Evolutionary conservation across 2,113 vertebrate species (phyloP), one percentile per base, ranked within the genome.

Genomic region (Hucho hucho): DNA sequence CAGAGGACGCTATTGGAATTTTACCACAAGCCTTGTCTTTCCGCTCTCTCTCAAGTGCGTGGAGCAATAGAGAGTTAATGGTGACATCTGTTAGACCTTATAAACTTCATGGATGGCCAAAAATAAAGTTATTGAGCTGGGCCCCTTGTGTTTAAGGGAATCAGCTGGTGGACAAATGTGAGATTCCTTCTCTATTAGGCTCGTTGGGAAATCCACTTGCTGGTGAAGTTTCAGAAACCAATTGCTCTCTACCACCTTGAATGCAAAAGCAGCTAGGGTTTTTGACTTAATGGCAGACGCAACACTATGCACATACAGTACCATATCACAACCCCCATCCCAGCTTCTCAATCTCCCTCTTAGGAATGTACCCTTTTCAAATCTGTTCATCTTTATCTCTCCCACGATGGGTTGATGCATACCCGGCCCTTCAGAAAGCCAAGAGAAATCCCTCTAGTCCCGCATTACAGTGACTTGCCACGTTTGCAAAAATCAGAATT

Each of bases 401-500:
- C 56, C 64, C 14, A 3, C 14, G 13, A 71, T 28, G 20, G 69
- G 28, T 28, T 71, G 69, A 58, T 25, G n/a, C 28, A 71, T 58
- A 71, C 47, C 37, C 13, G 12, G 12, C 29, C 29, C 22, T 26
- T 75, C 69, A 22, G 49, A 29, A 14, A 14, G 65, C 37, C 12
- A 9, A 70, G n/a, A 87, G 90, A 91, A 94, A 92, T 91, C 89
- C 93, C 86, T 81, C 81, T 81, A 86, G 74, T 89, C 90, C 90
- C 91, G 76, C 81, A 87, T 89, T 93, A 94, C 92, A 91, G 93
- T 95, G 93, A 95, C 90, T 93, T 82, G 90, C 94, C 94, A 94
- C 89, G 86, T 93, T 92, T 94, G 91, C 91, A 94, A 92, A 93
- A 94, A 92, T 90, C 92, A 87, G 93, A 95, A 94, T 95, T 96